Evolutionary conservation across 1,140 invertebrate genomes (phyloP), one percentile per base, ranked within the genome.

Genomic region (Zaprionus vittiger): DNA sequence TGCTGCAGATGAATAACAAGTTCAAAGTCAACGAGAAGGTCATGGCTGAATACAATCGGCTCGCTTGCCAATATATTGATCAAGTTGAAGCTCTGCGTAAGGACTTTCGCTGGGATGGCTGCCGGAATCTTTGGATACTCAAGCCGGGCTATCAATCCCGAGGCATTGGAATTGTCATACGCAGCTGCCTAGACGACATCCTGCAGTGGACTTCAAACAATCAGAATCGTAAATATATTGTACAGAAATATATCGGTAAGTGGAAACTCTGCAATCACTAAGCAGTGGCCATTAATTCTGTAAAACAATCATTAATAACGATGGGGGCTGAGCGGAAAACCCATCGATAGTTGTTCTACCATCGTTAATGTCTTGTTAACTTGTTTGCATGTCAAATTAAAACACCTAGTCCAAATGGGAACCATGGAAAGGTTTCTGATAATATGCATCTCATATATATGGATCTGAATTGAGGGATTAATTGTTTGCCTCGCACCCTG

Each of bases 221-320:
- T 83, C 93, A 93, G 3, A 95, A 95, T 70, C 94, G 95, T 71
- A 96, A 96, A 93, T 98, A 96, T 93, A 95, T 98, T 31, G 95
- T 98, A 20, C 98, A 98, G 92, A 99, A 99, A 93, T 99, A 99
- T 93, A 98, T 99, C 78, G 97, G 97, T 97, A 92, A 93, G 85
- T 70, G 2, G 4, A 22, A 26, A n/a, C 14, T 22, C 28, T 60
- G 31, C 9, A 11, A 34, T 34, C 31, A 11, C 31, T 34, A 34
- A 34, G 31, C 9, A 34, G 31, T 34, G 31, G 31, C 9, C 3
- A 34, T 34, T 11, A 11, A 11, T 34, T 6, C 26, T 28, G 26
- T 28, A 7, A 7, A 6, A 28, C 26, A 7, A 1, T 1, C 26
- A 28, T 28, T 26, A 28, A 28, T 28, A 28, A 1, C 26, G 26